phyloP scores from a whole-genome alignment of 2,113 vertebrate species.

The western clawed frog (Xenopus tropicalis) region DNA sequence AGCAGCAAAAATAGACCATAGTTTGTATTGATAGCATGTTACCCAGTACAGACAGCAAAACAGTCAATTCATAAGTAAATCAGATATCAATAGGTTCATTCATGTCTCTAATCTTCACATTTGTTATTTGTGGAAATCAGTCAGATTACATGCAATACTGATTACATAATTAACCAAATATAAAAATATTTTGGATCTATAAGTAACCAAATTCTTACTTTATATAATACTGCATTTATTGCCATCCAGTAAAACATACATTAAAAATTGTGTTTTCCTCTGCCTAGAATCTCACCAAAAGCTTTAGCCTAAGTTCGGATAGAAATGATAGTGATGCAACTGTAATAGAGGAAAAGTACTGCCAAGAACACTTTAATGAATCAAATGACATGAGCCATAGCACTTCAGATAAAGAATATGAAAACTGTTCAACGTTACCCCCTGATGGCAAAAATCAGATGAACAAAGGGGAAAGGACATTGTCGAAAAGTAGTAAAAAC shows the following conservation, averaged over 20 bases:
- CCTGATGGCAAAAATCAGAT: slow-evolving; percentile 27
- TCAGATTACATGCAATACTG: too few species aligned
- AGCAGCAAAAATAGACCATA: too few species aligned
- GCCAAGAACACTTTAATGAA: not conserved
- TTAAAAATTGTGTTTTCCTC: not conserved
- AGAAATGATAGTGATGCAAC: slow-evolving; percentile 34
- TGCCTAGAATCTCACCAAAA: slow-evolving; percentile 47
- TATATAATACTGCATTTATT: too few species aligned
- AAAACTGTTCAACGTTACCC: not conserved
- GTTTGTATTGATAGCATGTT: too few species aligned
- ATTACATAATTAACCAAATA: too few species aligned
- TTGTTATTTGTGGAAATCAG: too few species aligned
- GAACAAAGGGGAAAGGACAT: slow-evolving; percentile 37
- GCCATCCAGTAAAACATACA: not conserved
- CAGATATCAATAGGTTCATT: too few species aligned
- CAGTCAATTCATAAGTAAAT: too few species aligned
- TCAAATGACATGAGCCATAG: not conserved
- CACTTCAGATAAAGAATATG: not conserved
- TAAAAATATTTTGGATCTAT: too few species aligned
- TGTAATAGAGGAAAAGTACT: slow-evolving; percentile 13
- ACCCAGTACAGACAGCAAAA: too few species aligned
- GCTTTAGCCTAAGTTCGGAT: slow-evolving; percentile 20
- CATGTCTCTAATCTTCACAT: too few species aligned
- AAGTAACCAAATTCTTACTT: too few species aligned
- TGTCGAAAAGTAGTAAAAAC: slow-evolving; percentile 27